phyloP scores from a whole-genome alignment of 1,140 invertebrate species.

The Drosophila nikananu region DNA sequence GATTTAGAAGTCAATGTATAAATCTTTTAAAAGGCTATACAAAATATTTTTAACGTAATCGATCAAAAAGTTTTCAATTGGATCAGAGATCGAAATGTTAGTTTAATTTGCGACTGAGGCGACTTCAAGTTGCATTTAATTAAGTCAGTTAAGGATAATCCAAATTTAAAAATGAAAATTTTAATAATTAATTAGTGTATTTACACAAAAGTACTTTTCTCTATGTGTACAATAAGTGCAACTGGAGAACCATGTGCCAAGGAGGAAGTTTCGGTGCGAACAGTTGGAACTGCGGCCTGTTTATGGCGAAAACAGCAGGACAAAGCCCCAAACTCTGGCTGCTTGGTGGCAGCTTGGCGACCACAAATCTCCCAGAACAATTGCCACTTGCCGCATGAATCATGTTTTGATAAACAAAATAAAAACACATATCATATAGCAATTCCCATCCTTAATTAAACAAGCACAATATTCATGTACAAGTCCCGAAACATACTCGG shows the following conservation, averaged over 20 bases:
- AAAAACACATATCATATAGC: slow-evolving; percentile 38
- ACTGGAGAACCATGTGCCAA: background rate
- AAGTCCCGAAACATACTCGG: slow-evolving; percentile 19
- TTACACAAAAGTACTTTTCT: background rate
- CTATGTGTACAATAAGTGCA: background rate
- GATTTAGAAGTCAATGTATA: too few relatives aligned
- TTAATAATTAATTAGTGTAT: too few relatives aligned
- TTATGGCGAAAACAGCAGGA: slow-evolving; percentile 29
- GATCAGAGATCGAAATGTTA: too few relatives aligned
- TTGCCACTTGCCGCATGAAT: slow-evolving; percentile 5
- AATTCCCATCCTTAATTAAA: slow-evolving; percentile 45
- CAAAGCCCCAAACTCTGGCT: slow-evolving; percentile 10
- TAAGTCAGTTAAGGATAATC: too few relatives aligned
- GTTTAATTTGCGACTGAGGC: too few relatives aligned
- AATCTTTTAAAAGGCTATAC: too few relatives aligned
- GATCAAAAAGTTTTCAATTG: too few relatives aligned
- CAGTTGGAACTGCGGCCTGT: slow-evolving; percentile 35
- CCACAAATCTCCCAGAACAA: slow-evolving; percentile 20
- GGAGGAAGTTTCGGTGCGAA: slow-evolving; percentile 28
- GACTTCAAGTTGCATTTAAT: too few relatives aligned
- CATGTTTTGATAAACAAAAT: slow-evolving; percentile 45
- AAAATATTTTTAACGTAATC: background rate
- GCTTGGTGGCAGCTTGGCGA: slow-evolving; percentile 19
- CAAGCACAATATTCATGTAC: slow-evolving; percentile 36
- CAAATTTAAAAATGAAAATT: too few relatives aligned